Conservation (phyloP, 2,888 invertebrate species). For the Pammene aurita region DNA sequence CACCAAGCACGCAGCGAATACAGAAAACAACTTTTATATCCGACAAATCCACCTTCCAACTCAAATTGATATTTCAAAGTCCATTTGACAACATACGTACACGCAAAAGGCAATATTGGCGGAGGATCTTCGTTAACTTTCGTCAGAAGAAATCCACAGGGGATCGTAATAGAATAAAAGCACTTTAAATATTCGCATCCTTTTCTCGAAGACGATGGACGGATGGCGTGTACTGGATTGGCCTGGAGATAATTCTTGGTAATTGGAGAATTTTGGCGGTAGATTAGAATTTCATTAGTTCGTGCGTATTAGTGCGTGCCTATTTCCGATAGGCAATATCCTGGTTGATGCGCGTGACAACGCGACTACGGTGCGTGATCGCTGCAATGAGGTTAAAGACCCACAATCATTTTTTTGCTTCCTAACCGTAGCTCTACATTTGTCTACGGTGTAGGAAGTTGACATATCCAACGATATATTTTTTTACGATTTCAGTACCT, state of each 20-base stretch:
- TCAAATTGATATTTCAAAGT: conserved; percentile 34
- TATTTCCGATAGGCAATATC: not conserved
- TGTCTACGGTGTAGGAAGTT: too few relatives aligned
- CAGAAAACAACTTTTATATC: conserved; percentile 26
- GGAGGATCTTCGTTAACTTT: conserved; percentile 45
- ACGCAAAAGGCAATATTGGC: conserved; percentile 20
- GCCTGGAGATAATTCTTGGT: not conserved
- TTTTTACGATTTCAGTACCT: too few relatives aligned
- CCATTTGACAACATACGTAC: conserved; percentile 29
- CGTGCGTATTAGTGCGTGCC: not conserved
- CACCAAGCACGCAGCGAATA: conserved; percentile 12
- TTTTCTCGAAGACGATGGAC: conserved; percentile 33
- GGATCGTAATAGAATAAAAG: conserved; percentile 51
- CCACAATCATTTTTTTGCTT: too few relatives aligned
- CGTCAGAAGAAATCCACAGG: conserved; percentile 47
- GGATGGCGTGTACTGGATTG: not conserved
- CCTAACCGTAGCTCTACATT: too few relatives aligned
- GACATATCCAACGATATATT: too few relatives aligned
- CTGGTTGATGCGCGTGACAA: too few relatives aligned
- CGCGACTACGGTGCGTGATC: too few relatives aligned
- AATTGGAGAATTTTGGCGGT: not conserved
- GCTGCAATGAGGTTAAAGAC: too few relatives aligned
- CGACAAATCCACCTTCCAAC: conserved; percentile 33
- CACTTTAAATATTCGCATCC: conserved; percentile 43
- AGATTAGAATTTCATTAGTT: not conserved